phyloP scores from a whole-genome alignment of 2,888 invertebrate species.

The Agrotis ipsilon region DNA sequence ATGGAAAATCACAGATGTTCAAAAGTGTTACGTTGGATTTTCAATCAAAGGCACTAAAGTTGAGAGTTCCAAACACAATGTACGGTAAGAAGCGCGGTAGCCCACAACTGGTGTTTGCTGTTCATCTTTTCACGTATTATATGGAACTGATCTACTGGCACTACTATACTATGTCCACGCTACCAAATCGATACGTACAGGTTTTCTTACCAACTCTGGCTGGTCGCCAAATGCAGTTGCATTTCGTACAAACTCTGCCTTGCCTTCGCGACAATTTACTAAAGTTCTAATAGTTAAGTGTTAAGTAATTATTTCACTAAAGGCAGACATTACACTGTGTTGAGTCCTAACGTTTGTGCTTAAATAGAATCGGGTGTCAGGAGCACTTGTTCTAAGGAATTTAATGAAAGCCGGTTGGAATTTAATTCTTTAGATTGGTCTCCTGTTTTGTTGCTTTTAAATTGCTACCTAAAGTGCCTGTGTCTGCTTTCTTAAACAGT shows the following conservation, averaged over 20 bases:
- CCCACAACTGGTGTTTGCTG: no score
- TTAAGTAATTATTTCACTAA: constrained; percentile 58
- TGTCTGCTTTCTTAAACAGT: background rate
- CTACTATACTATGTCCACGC: background rate
- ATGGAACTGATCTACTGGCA: background rate
- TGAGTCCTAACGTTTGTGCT: constrained; percentile 30
- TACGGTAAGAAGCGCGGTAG: no score
- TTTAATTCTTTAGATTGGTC: background rate
- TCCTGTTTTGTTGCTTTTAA: background rate
- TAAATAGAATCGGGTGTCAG: constrained; percentile 33
- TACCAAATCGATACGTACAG: constrained; percentile 77
- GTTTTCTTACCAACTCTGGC: constrained; percentile 77
- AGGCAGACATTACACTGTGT: constrained; percentile 45
- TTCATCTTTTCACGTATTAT: background rate
- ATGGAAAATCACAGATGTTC: no score
- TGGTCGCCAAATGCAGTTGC: constrained; percentile 75
- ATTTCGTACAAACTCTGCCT: constrained; percentile 62
- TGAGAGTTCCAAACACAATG: no score
- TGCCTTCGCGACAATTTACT: constrained; percentile 52
- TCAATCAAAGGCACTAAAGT: no score
- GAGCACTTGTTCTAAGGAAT: constrained; percentile 25
- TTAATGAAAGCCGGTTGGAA: constrained; percentile 20
- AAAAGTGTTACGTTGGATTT: no score
- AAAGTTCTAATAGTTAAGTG: constrained; percentile 40
- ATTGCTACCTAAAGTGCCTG: background rate